Evolutionary conservation across 2,113 vertebrate species (phyloP).

Genomic region (Pelecanus crispus): DNA sequence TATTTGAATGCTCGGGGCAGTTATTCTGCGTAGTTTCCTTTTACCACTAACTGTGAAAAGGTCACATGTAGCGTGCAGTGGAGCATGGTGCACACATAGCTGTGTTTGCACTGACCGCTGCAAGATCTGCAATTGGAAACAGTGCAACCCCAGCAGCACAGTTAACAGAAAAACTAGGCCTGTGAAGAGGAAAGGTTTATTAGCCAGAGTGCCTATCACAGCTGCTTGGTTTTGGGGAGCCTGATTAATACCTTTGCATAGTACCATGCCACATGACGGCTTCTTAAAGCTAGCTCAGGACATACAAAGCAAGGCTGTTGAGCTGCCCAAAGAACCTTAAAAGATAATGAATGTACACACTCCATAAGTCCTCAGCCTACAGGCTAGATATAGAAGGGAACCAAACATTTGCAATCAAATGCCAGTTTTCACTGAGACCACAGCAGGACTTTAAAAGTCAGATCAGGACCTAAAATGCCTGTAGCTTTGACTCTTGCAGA

Average conservation of each 20-base stretch:
- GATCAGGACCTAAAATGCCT: neutral
- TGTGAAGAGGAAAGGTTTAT: neutral
- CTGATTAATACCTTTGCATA: neutral
- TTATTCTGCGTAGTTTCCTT: neutral
- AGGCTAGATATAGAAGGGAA: neutral
- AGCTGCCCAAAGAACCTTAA: neutral
- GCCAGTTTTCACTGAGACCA: neutral
- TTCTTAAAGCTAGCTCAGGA: neutral
- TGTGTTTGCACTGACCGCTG: neutral
- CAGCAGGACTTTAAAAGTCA: neutral
- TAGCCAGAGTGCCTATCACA: neutral
- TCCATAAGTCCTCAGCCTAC: neutral
- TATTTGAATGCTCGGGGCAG: neutral
- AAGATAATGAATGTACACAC: neutral
- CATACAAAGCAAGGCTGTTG: neutral
- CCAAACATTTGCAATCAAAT: neutral
- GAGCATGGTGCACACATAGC: neutral
- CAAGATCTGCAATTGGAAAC: neutral
- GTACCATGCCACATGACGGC: neutral
- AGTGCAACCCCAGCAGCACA: too few relatives aligned
- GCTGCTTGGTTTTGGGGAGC: neutral
- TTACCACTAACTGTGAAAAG: neutral
- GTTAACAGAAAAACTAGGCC: neutral
- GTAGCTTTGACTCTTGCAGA: neutral
- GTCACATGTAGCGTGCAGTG: rapidly evolving